Conservation (phyloP, 2,888 invertebrate species). For the Hoplodrina ambigua region DNA sequence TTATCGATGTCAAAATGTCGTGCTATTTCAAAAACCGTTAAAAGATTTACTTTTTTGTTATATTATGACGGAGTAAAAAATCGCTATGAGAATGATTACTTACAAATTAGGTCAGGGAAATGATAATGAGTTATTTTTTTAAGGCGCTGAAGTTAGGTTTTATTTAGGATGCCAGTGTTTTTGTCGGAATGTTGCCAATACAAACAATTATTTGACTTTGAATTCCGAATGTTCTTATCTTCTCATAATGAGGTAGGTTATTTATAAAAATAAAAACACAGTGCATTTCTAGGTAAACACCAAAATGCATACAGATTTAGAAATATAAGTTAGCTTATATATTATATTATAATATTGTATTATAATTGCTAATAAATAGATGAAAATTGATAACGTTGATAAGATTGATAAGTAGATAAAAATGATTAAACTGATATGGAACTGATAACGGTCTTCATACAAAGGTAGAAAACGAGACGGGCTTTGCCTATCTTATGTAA, state of each 20-base stretch:
- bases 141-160: neutral
- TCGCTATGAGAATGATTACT: neutral
- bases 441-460: neutral
- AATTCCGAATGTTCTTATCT: conserved; percentile 10
- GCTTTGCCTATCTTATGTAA: neutral
- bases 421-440: neutral
- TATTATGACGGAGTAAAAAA: neutral
- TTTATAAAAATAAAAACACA: neutral
- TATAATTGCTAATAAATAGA: neutral
- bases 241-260: neutral
- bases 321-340: no score
- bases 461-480: neutral
- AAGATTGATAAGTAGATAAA: no score
- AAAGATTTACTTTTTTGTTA: neutral
- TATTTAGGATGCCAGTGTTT: conserved; percentile 2
- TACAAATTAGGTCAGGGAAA: neutral
- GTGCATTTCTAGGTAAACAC: neutral
- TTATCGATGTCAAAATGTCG: conserved; percentile 34
- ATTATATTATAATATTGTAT: no score
- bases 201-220: conserved; percentile 3
- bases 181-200: conserved; percentile 22
- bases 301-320: neutral
- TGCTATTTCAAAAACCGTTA: conserved; percentile 16
- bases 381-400: neutral
- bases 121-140: no score